Evolutionary conservation across 2,113 vertebrate genomes (phyloP).

Genomic region (Cinclus mexicanus): DNA sequence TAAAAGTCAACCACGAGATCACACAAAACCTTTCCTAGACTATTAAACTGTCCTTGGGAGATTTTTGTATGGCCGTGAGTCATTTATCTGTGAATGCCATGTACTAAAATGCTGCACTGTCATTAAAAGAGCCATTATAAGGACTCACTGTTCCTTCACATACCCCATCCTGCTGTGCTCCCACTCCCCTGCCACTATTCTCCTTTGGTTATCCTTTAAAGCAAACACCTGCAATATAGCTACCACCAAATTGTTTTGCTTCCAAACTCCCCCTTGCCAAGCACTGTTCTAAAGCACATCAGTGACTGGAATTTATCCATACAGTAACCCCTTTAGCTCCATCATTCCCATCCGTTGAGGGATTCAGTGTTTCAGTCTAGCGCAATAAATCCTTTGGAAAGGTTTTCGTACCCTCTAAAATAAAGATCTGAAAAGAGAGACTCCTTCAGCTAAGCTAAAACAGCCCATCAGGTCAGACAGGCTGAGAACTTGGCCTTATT

Average conservation of each 20-base stretch:
- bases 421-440: background rate
- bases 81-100: background rate
- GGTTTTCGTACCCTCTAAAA: background rate
- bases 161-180: background rate
- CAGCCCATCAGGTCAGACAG: background rate
- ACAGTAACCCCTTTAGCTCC: background rate
- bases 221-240: background rate
- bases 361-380: background rate
- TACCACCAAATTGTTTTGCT: background rate
- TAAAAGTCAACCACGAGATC: background rate
- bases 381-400: slow-evolving; percentile 29
- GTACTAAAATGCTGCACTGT: background rate
- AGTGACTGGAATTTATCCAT: background rate
- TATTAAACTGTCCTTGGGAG: background rate
- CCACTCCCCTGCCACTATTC: background rate
- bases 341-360: background rate
- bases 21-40: background rate
- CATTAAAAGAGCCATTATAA: background rate
- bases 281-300: background rate
- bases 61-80: background rate
- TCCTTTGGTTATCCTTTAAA: background rate
- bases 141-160: background rate
- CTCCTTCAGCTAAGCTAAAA: background rate
- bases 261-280: background rate
- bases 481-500: background rate